phyloP scores from a whole-genome alignment of 2,888 invertebrate genomes.

The Blastobasis adustella region DNA sequence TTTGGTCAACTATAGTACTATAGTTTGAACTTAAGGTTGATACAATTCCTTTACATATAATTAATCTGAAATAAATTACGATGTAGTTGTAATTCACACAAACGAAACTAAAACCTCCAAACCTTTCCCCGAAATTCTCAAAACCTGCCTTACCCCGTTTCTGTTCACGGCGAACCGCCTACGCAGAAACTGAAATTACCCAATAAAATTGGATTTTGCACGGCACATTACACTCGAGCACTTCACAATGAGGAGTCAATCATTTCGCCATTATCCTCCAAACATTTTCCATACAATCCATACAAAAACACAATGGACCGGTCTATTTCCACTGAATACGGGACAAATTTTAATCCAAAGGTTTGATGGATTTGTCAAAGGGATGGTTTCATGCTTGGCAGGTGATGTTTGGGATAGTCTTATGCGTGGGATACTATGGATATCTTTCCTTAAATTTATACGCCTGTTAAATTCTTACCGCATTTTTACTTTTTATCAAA shows the following conservation, averaged over 20 bases:
- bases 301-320: slow-evolving; percentile 8
- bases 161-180: slow-evolving; percentile 20
- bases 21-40: too few species aligned
- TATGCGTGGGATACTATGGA: slow-evolving; percentile 18
- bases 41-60: too few species aligned
- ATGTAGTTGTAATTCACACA: too few species aligned
- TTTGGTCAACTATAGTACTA: too few species aligned
- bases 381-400: slow-evolving; percentile 8
- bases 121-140: not conserved
- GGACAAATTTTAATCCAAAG: slow-evolving; percentile 51
- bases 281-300: slow-evolving; percentile 15
- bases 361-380: slow-evolving; percentile 50
- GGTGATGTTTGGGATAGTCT: slow-evolving; percentile 15
- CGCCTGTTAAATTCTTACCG: too few species aligned
- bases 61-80: too few species aligned
- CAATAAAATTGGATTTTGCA: slow-evolving; percentile 40
- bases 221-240: slow-evolving; percentile 29
- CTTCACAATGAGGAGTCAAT: slow-evolving; percentile 46
- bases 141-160: slow-evolving; percentile 19
- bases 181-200: slow-evolving; percentile 33
- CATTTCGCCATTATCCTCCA: slow-evolving; percentile 40
- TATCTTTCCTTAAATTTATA: too few species aligned
- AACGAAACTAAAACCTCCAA: too few species aligned
- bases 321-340: slow-evolving; percentile 18
- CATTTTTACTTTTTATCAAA: too few species aligned